Base-by-base conservation (phyloP, 2,113 vertebrate genomes). In the Rhizomys pruinosus region DNA sequence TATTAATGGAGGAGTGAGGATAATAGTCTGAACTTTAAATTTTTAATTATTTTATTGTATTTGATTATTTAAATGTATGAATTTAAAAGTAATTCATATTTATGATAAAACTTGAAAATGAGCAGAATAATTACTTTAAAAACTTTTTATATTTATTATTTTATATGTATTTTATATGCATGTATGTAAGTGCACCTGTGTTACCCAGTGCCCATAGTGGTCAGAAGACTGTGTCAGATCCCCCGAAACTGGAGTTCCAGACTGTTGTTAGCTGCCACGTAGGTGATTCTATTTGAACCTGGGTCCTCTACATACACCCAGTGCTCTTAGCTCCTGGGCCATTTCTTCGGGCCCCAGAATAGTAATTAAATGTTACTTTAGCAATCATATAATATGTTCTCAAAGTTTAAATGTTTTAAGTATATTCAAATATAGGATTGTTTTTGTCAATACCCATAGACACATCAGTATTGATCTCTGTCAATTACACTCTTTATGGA, bases 1-100 rank as follows among this genome's bases (percentile, higher is more conserved):
- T 63, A 17, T 79, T 64, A 59, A 22, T 63, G 47, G 80, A 89
- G 57, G 0, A 42, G 10, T 81, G 64, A 86, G n/a, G 9, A 22
- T 77, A 69, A 55, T 34, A 85, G 42, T 94, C 32, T 81, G 29
- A 81, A 81, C 57, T 71, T 92, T 86, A 61, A 76, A 7, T 52
- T 92, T 80, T 85, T 72, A 61, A 68, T 63, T 47, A 39, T 44
- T 57, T 23, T 79, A 73, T 37, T 92, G 4, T 34, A 52, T 69
- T 92, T 79, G 52, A 15, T 3, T 20, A 22, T 34, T 37, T 79
- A 57, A 57, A n/a, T 57, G 34, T 15, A 44, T 57, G 72, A 78
- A 7, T 32, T 84, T 68, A 76, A 68, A 66, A 91, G 69, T 37
- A 57, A 55, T 55, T 74, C 2, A 34, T 77, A 39, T 77, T 57